Percentiles rank a stretch among this genome's conserved stretches.
phyloP scores from a whole-genome alignment of 2,888 invertebrate genomes.

The Spialia ferax region DNA sequence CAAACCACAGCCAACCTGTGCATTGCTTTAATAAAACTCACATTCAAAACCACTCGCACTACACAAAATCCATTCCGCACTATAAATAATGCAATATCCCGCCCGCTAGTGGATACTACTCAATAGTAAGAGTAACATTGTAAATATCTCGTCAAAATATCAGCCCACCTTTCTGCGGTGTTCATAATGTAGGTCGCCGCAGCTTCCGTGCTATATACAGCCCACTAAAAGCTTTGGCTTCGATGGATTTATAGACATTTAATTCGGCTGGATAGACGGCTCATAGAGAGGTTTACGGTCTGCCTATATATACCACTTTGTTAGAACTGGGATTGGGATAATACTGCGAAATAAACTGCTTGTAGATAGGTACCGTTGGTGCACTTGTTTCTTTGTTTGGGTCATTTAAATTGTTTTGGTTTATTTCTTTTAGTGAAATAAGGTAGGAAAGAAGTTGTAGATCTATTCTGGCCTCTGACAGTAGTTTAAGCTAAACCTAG shows the following conservation, averaged over 20 bases:
- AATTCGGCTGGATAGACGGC: slow-evolving; percentile 71
- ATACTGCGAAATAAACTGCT: slow-evolving; percentile 8
- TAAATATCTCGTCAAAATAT: slow-evolving; percentile 32
- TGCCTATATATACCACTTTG: slow-evolving; percentile 29
- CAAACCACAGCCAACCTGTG: neutral
- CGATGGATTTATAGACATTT: slow-evolving; percentile 75
- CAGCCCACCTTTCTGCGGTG: slow-evolving; percentile 35
- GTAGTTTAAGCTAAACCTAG: no score
- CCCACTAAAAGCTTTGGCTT: slow-evolving; percentile 64
- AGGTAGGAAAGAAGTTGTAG: neutral
- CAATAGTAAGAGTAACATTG: slow-evolving; percentile 1
- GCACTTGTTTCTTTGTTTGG: neutral
- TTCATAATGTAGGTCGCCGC: slow-evolving; percentile 59
- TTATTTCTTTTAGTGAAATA: neutral
- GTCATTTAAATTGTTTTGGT: neutral
- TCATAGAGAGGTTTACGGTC: slow-evolving; percentile 65
- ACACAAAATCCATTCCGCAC: neutral
- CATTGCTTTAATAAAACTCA: neutral
- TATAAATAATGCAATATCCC: slow-evolving; percentile 7
- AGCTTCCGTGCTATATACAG: slow-evolving; percentile 70
- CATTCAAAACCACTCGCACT: neutral
- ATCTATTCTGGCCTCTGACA: no score
- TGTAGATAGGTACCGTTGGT: neutral
- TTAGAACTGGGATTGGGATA: slow-evolving; percentile 27
- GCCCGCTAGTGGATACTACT: neutral